A percentile compares a stretch with the other conserved stretches of the same genome.
Evolutionary conservation across 2,797 vertebrate genomes (phyloP).

Genomic region (Parauchenoglanis punctatus): DNA sequence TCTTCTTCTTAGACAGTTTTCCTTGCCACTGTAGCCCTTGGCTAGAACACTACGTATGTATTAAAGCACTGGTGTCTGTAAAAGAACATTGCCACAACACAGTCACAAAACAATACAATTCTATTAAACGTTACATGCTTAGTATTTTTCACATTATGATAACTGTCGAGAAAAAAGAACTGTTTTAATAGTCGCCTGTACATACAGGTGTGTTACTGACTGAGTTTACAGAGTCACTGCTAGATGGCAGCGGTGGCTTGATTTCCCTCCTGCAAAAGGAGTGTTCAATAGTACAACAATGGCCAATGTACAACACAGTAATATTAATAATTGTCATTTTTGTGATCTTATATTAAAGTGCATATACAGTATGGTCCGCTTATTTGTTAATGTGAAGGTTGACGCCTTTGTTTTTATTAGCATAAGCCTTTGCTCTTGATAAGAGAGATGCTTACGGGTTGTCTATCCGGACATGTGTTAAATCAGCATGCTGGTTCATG

Average conservation of each 20-base stretch:
- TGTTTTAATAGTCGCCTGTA: not conserved
- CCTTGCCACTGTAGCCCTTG: not conserved
- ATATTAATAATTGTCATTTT: slow-evolving; percentile 62
- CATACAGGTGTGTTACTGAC: not conserved
- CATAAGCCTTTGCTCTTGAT: not conserved
- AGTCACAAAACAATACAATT: not conserved
- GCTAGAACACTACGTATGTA: not conserved
- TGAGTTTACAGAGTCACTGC: slow-evolving; percentile 56
- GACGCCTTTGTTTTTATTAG: not conserved
- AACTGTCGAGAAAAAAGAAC: too few relatives aligned
- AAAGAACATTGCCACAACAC: not conserved
- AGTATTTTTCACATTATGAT: not conserved
- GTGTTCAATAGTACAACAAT: slow-evolving; percentile 45
- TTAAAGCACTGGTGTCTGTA: not conserved
- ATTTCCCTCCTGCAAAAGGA: slow-evolving; percentile 48
- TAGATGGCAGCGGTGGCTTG: slow-evolving; percentile 67
- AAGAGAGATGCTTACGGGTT: not conserved
- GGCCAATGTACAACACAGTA: slow-evolving; percentile 62
- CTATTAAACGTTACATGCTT: not conserved
- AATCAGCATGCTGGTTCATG: not conserved
- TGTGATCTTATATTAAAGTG: slow-evolving; percentile 62
- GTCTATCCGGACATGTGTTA: not conserved
- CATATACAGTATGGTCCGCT: not conserved
- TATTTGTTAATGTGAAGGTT: not conserved
- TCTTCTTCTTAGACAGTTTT: not conserved